phyloP scores from a whole-genome alignment of 2,113 vertebrate genomes.

The Cochlearius cochlearius region DNA sequence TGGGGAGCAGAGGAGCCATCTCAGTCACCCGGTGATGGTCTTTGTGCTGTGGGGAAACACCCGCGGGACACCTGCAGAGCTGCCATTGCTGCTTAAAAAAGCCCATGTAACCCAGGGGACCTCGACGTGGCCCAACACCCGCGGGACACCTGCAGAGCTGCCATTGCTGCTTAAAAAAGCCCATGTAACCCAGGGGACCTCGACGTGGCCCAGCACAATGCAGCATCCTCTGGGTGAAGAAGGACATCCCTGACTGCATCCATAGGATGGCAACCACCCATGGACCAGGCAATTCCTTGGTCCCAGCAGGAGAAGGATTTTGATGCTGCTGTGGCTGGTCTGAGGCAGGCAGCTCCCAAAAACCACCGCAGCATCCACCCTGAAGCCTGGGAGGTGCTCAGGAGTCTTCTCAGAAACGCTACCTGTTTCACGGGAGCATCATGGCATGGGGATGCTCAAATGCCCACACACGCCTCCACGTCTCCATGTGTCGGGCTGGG shows the following conservation, averaged over 20 bases:
- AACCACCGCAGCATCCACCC: rapidly evolving
- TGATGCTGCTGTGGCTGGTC: neutral
- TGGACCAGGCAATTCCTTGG: rapidly evolving
- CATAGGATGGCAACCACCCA: rapidly evolving
- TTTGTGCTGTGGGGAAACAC: neutral
- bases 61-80: neutral
- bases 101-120: rapidly evolving
- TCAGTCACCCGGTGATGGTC: neutral
- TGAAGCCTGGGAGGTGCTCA: neutral
- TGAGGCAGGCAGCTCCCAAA: neutral
- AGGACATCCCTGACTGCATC: neutral
- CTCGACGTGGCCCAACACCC: rapidly evolving
- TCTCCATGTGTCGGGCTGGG: rapidly evolving
- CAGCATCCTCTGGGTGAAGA: neutral
- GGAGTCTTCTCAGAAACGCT: neutral
- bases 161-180: neutral
- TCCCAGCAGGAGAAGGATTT: neutral
- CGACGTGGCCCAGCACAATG: rapidly evolving
- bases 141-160: neutral
- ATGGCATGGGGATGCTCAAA: rapidly evolving
- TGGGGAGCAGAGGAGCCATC: neutral
- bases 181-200: rapidly evolving
- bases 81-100: neutral
- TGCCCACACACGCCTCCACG: rapidly evolving
- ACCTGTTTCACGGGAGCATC: rapidly evolving